Evolutionary conservation across 2,113 vertebrate genomes (phyloP), one percentile per base, ranked within the genome.

Genomic region (Cyprinodon brontotheroides): DNA sequence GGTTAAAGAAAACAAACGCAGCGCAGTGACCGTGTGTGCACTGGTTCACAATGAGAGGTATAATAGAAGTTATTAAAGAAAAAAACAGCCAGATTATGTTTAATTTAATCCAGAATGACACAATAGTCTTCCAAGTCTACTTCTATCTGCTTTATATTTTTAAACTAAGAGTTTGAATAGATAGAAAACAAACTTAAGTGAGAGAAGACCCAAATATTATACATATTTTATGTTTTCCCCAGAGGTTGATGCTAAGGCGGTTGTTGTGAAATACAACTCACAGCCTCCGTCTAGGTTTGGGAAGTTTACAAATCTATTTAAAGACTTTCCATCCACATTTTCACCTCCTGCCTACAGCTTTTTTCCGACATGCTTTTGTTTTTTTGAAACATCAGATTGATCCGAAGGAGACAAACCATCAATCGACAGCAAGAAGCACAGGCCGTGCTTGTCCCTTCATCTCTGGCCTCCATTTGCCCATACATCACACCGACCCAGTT

Each of bases 401-500:
- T 50, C 50, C 37, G 11, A 0, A 8, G 15, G 20, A 29, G 41
- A 81, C 74, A 79, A 75, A 75, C 15, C 43, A 75, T 77, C 70
- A 61, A 53, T 86, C 75, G 68, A 59, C 68, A 63, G n/a, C 63
- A 72, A 66, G 79, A 64, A 74, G 75, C 84, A 81, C 83, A 75
- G 82, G 79, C 68, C 40, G 72, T 10, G 81, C 64, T 78, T 65
- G 50, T 59, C 29, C 64, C 67, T 39, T 57, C 50, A 63, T 67
- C 81, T 61, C 69, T 14, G 43, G 61, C 47, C 73, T 83, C 72
- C 39, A 43, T 22, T 61, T 73, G 13, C 83, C 78, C 85, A 91
- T 74, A 79, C 86, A 90, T 86, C 85, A 85, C 80, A 89, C 79
- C 92, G 90, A 91, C 88, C 91, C 86, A 87, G 50, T 92, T 91